These are phyloP conservation scores for Ormyrus nitidulus DNA, from an alignment of 2,888 invertebrate species.

Conservation along the genomic window DNA sequence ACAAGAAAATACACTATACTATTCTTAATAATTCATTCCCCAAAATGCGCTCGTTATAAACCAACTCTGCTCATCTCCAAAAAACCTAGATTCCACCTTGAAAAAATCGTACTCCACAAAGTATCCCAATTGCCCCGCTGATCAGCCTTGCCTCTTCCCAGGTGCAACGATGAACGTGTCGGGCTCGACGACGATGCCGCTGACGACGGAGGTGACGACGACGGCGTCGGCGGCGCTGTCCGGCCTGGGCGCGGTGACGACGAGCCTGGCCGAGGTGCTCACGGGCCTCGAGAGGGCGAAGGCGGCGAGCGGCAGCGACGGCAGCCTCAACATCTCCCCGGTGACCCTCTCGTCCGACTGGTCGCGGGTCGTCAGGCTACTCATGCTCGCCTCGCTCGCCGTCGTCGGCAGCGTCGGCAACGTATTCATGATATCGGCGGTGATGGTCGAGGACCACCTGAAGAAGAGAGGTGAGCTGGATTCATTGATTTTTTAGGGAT, in stretches of 20 bases:
- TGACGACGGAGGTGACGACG: slow-evolving; percentile 55
- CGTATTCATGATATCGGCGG: slow-evolving; percentile 85
- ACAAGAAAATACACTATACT: too few species aligned
- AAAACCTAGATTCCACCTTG: too few species aligned
- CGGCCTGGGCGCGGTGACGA: slow-evolving; percentile 47
- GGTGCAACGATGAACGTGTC: slow-evolving; percentile 36
- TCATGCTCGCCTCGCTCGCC: slow-evolving; percentile 81
- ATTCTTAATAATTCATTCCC: too few species aligned
- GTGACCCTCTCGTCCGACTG: slow-evolving; percentile 82
- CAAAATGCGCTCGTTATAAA: too few species aligned
- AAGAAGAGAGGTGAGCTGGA: slow-evolving; percentile 79
- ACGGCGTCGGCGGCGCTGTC: slow-evolving; percentile 60
- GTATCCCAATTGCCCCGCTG: too few species aligned
- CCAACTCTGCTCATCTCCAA: too few species aligned
- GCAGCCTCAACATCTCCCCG: slow-evolving; percentile 78
- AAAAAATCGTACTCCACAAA: too few species aligned
- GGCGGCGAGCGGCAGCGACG: slow-evolving; percentile 26
- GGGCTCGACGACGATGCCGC: slow-evolving; percentile 56
- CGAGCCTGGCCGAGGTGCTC: slow-evolving; percentile 34
- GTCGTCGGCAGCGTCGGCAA: slow-evolving; percentile 84
- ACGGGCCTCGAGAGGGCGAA: slow-evolving; percentile 29
- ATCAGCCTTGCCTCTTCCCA: not conserved
- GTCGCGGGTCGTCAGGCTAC: slow-evolving; percentile 82
- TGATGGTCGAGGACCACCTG: slow-evolving; percentile 84
- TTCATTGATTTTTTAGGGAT: not conserved